A percentile compares a stretch with the other conserved stretches of the same genome.
Conservation (phyloP, 2,113 vertebrate species). For the Periophthalmus modestus region DNA sequence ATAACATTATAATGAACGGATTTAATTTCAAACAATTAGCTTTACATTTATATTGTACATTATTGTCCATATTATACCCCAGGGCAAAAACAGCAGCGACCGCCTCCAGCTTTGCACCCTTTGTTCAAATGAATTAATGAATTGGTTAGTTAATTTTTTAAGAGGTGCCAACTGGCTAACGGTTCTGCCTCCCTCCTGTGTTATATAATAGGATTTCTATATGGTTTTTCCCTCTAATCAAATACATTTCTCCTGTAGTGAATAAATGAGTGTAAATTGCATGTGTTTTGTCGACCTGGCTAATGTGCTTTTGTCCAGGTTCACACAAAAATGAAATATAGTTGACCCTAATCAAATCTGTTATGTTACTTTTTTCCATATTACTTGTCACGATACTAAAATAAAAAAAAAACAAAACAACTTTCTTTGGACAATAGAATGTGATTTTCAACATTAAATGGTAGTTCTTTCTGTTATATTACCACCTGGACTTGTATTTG, state of each 20-base stretch:
- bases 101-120: neutral
- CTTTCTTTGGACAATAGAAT: too few relatives aligned
- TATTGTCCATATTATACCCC: neutral
- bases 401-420: too few relatives aligned
- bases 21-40: neutral
- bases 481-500: too few relatives aligned
- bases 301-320: neutral
- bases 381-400: too few relatives aligned
- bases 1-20: neutral
- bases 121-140: neutral
- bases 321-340: neutral
- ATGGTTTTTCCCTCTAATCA: neutral
- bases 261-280: neutral
- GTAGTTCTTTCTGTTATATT: too few relatives aligned
- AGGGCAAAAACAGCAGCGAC: neutral
- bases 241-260: neutral
- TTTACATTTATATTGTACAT: neutral
- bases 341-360: neutral
- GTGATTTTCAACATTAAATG: too few relatives aligned
- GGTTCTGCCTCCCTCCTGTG: neutral
- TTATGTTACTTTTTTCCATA: too few relatives aligned
- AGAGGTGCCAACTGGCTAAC: neutral
- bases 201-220: neutral
- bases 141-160: neutral
- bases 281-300: neutral